Evolutionary conservation across 2,113 vertebrate genomes (phyloP).

Genomic region (Syrrhaptes paradoxus): DNA sequence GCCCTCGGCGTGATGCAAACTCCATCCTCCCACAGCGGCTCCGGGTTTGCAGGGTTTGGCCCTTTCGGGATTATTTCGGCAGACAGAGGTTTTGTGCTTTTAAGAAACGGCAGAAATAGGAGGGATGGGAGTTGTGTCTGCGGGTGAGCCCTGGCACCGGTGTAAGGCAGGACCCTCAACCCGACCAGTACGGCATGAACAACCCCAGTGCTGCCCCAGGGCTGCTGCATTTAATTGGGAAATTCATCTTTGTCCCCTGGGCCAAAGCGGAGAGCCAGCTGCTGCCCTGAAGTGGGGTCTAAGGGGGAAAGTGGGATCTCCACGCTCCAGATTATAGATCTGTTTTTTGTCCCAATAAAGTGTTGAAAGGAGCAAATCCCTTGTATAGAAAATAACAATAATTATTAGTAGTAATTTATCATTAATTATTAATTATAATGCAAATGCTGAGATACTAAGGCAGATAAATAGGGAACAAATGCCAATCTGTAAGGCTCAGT

Average conservation of each 20-base stretch:
- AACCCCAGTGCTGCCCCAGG: neutral
- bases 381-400: neutral
- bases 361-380: neutral
- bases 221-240: neutral
- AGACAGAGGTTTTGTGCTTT: neutral
- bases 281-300: neutral
- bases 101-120: accelerated
- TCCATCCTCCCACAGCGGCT: neutral
- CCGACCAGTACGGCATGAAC: accelerated
- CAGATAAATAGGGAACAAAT: neutral
- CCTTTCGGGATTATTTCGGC: neutral
- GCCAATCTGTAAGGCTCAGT: accelerated
- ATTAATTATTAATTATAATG: neutral
- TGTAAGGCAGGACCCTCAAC: neutral
- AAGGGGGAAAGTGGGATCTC: neutral
- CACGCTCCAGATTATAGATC: accelerated
- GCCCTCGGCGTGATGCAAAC: neutral
- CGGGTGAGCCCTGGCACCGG: neutral
- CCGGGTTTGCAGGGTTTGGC: accelerated
- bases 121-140: neutral
- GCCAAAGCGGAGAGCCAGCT: neutral
- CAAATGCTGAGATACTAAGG: neutral
- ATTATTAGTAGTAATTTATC: neutral
- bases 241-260: neutral
- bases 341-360: neutral